phyloP scores from a whole-genome alignment of 2,113 vertebrate species.

The Dascyllus trimaculatus region DNA sequence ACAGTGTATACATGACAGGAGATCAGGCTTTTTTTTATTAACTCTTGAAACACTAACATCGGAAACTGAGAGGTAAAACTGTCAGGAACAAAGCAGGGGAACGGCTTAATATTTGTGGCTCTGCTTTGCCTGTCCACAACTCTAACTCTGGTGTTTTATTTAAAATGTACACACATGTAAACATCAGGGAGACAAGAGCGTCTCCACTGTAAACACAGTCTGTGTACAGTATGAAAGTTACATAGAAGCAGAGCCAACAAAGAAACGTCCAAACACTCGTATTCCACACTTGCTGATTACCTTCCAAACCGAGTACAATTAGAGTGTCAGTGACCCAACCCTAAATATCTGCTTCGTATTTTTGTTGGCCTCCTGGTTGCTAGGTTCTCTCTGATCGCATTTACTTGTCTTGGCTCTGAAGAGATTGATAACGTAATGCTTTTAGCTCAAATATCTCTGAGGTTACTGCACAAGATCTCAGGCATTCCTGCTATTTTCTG shows the following conservation, averaged over 20 bases:
- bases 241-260: neutral
- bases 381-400: slow-evolving; percentile 27
- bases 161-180: slow-evolving; percentile 26
- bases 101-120: neutral
- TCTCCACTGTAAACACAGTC: slow-evolving; percentile 28
- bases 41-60: neutral
- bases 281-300: slow-evolving; percentile 18
- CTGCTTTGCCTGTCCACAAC: slow-evolving; percentile 1
- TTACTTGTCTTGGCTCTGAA: slow-evolving; percentile 35
- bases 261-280: neutral
- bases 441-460: slow-evolving; percentile 18
- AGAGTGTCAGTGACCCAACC: slow-evolving; percentile 37
- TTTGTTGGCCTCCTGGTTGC: slow-evolving; percentile 33
- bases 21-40: neutral
- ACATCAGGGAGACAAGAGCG: slow-evolving; percentile 27
- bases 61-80: neutral
- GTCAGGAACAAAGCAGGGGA: neutral
- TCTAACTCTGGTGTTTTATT: slow-evolving; percentile 47
- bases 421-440: slow-evolving; percentile 15
- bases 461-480: neutral
- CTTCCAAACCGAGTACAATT: slow-evolving; percentile 26
- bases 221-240: neutral
- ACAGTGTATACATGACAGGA: neutral
- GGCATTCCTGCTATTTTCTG: slow-evolving; percentile 13
- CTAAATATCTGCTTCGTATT: slow-evolving; percentile 53